Percentiles rank a stretch among this genome's conserved stretches.
Conservation (phyloP, 2,113 vertebrate species). For the Malurus elegans region DNA sequence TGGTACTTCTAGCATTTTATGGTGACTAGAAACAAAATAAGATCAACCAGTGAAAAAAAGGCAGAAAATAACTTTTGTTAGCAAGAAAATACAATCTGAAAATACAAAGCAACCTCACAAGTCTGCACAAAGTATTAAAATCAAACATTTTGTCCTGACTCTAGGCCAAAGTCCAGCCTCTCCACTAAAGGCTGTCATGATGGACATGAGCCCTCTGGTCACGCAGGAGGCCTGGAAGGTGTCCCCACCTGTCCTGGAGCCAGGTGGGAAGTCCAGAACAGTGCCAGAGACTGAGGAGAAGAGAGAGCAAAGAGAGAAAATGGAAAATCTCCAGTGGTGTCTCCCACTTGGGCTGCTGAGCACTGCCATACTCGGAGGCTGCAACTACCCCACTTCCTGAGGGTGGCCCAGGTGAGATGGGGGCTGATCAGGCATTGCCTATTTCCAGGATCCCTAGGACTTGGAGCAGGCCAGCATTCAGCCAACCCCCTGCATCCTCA, state of each 20-base stretch:
- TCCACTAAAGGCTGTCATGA: background rate
- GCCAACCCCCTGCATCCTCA: background rate
- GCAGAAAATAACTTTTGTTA: background rate
- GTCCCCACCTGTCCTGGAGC: background rate
- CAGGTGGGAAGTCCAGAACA: background rate
- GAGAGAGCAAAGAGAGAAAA: background rate
- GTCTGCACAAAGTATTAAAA: background rate
- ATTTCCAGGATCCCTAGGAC: background rate
- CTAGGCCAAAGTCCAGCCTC: background rate
- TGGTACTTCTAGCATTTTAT: background rate
- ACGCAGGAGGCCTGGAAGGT: background rate
- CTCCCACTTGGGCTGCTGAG: background rate
- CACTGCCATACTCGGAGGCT: fast-evolving
- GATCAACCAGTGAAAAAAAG: background rate
- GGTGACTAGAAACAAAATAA: background rate
- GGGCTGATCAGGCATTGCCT: background rate
- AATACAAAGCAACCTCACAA: background rate
- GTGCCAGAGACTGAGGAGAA: background rate
- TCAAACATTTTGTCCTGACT: background rate
- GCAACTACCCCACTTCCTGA: background rate
- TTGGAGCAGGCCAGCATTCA: background rate
- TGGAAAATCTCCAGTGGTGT: background rate
- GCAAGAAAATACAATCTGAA: background rate
- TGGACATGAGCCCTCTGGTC: background rate
- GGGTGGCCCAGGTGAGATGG: background rate